Base-by-base conservation (phyloP, 2,113 vertebrate species). In the Orientallactaga bullata region DNA sequence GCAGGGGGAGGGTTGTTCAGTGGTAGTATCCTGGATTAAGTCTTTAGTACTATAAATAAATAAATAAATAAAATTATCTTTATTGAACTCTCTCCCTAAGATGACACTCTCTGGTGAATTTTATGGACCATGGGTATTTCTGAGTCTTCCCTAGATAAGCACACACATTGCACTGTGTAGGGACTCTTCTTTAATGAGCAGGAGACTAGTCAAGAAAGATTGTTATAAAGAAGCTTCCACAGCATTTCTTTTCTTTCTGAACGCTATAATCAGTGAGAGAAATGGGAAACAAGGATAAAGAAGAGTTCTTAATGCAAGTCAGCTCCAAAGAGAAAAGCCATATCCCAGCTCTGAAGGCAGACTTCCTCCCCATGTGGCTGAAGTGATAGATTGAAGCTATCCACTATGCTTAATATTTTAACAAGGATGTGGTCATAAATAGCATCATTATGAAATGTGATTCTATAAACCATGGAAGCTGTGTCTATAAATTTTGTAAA, bases 371-470 rank as follows among this genome's bases (percentile, higher is more conserved):
- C 71, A 32, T 9, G 9, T 55, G 73, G 42, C 74, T 79, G 17
- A 71, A 81, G 85, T 55, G 61, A 90, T 74, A 95, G 65, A 76
- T 32, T 5, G 37, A 79, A 73, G 61, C 91, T 88, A 90, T 73
- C 20, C 58, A 89, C 61, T 1, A 1, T 73, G 82, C 58, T 95
- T 90, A 95, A 88, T 96, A 93, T 97, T 98, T 97, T 89, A 95
- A 94, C 95, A 66, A 96, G 28, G 88, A 95, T 13, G n/a, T n/a
- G 37, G 65, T 92, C 55, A 91, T 95, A 95, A 94, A 39, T 58
- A 65, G 93, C 83, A 60, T 89, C 89, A 73, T 90, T 93, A 89
- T 83, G 79, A 89, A 35, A 85, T 88, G 90, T 61, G 88, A 60
- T 77, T 97, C 66, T 91, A 94, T 94, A 95, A 95, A 90, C 78